phyloP scores from a whole-genome alignment of 1,140 invertebrate species.

The Coenobita brevimanus region DNA sequence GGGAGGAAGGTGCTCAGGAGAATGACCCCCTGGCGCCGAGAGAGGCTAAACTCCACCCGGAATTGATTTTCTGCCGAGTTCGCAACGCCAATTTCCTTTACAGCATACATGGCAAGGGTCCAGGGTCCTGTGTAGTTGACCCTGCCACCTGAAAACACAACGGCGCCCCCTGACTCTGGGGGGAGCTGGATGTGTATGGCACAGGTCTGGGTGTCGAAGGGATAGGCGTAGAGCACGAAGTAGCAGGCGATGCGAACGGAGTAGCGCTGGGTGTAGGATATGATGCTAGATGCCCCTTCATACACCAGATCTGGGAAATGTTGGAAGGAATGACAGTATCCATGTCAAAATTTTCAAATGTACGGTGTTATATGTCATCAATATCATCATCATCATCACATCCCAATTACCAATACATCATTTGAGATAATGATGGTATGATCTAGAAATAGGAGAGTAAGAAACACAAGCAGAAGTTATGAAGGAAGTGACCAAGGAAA shows the following conservation, averaged over 20 bases:
- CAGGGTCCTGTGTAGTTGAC: constrained; percentile 31
- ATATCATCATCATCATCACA: too few species aligned
- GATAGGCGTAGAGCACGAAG: constrained; percentile 44
- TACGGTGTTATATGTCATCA: too few species aligned
- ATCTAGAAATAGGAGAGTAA: too few species aligned
- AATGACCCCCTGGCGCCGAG: constrained; percentile 21
- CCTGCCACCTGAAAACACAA: background rate
- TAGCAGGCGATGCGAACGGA: constrained; percentile 35
- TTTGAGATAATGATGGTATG: too few species aligned
- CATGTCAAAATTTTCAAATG: too few species aligned
- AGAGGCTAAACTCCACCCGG: constrained; percentile 20
- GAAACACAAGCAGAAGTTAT: too few species aligned
- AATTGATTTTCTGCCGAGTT: background rate
- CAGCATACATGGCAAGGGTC: constrained; percentile 22
- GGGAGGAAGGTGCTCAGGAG: constrained; percentile 36
- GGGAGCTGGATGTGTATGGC: constrained; percentile 23
- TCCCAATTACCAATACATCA: too few species aligned
- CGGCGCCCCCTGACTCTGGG: background rate
- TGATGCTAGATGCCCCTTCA: background rate
- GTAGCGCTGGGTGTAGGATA: background rate
- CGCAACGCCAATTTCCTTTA: background rate
- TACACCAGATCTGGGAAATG: constrained; percentile 28
- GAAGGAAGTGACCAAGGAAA: too few species aligned
- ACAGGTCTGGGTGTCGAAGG: constrained; percentile 49
- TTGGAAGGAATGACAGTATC: too few species aligned